Evolutionary conservation across 2,797 vertebrate species (phyloP).

Genomic region (Gadopsis bispinosus): DNA sequence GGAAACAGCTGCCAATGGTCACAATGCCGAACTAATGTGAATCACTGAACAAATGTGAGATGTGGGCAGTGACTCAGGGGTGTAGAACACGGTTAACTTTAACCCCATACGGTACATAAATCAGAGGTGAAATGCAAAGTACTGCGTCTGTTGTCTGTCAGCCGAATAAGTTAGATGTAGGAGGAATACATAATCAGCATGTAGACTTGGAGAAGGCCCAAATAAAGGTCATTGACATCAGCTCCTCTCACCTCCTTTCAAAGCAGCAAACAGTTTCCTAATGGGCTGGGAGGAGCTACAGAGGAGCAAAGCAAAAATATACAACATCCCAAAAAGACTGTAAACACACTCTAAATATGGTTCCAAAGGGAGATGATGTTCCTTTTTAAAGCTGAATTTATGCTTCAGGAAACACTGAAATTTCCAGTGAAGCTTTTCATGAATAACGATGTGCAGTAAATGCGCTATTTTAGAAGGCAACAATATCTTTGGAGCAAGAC

Average conservation of each 20-base stretch:
- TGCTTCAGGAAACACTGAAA: conserved; percentile 42
- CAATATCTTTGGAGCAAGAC: conserved; percentile 16
- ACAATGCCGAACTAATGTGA: not conserved
- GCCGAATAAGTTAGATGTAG: conserved; percentile 2
- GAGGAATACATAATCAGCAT: conserved; percentile 25
- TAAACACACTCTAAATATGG: conserved; percentile 22
- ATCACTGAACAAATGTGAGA: not conserved
- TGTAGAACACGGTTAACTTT: not conserved
- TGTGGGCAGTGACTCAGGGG: not conserved
- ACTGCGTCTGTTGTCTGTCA: not conserved
- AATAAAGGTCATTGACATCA: conserved; percentile 39
- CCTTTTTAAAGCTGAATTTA: conserved; percentile 44
- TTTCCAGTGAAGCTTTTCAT: conserved; percentile 42
- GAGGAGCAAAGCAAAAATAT: conserved; percentile 39
- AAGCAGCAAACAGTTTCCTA: conserved; percentile 33
- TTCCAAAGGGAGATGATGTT: conserved; percentile 35
- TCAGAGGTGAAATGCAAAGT: not conserved
- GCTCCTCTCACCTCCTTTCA: conserved; percentile 25
- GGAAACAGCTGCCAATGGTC: not conserved
- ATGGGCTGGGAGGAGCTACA: conserved; percentile 35
- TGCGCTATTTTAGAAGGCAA: conserved; percentile 35
- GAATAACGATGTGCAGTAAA: conserved; percentile 44
- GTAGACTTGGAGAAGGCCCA: not conserved
- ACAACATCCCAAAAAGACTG: conserved; percentile 5
- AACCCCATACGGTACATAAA: not conserved